These are phyloP conservation scores for Sabatieria punctata DNA, from an alignment of 2,888 invertebrate genomes.

Conservation along the genomic window DNA sequence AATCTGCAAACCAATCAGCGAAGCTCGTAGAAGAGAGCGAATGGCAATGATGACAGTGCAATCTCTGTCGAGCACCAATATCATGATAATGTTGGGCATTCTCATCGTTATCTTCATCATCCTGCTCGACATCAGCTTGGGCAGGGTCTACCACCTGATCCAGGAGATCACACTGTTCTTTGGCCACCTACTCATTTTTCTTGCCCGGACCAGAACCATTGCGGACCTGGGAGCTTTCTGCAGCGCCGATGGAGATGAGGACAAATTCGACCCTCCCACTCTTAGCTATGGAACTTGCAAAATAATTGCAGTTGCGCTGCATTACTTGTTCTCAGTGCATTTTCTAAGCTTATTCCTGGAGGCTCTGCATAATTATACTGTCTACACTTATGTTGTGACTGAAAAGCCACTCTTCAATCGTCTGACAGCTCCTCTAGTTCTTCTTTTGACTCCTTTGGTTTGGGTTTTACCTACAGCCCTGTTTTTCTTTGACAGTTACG, in stretches of 20 bases:
- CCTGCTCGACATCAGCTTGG: background rate
- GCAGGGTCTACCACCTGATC: background rate
- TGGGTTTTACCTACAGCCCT: background rate
- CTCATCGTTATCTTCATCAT: background rate
- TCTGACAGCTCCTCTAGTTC: background rate
- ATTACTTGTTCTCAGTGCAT: background rate
- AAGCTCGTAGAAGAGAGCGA: too few species aligned
- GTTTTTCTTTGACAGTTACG: background rate
- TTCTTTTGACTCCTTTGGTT: background rate
- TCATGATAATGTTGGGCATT: background rate
- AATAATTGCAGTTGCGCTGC: background rate
- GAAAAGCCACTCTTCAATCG: background rate
- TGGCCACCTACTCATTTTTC: background rate
- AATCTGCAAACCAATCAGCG: too few species aligned
- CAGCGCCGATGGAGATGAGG: background rate
- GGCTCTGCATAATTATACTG: background rate
- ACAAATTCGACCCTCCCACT: background rate
- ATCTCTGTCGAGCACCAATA: background rate
- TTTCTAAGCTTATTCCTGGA: background rate
- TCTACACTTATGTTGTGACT: background rate
- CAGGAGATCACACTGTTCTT: background rate
- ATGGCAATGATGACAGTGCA: constrained; percentile 2
- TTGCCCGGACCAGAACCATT: background rate
- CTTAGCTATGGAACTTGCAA: background rate
- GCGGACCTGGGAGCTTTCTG: background rate